Evolutionary conservation across 2,113 vertebrate species (phyloP).

Genomic region (Pleuronectes platessa): DNA sequence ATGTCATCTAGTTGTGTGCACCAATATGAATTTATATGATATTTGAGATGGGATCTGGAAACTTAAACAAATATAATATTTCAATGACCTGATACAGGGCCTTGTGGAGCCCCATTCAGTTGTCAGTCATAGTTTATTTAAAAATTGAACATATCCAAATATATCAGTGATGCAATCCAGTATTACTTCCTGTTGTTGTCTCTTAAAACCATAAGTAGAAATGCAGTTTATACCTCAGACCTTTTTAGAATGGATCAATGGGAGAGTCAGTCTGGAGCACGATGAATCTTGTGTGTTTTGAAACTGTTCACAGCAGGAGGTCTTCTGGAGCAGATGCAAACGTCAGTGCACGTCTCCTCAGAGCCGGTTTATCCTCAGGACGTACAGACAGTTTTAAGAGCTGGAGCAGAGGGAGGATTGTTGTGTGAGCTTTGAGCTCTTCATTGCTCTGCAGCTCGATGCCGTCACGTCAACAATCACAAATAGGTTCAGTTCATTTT

Average conservation of each 20-base stretch:
- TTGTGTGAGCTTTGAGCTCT: background rate
- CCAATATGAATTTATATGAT: too few relatives aligned
- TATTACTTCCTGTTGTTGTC: too few relatives aligned
- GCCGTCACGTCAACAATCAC: background rate
- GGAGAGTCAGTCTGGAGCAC: background rate
- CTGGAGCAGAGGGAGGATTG: background rate
- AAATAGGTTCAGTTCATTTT: background rate
- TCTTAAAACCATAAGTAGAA: background rate
- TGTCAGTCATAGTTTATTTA: too few relatives aligned
- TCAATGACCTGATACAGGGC: too few relatives aligned
- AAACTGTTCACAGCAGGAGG: background rate
- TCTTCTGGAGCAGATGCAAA: background rate
- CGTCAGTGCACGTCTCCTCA: background rate
- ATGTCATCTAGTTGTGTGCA: too few relatives aligned
- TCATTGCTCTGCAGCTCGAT: background rate
- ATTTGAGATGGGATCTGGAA: too few relatives aligned
- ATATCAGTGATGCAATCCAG: too few relatives aligned
- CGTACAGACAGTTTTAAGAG: background rate
- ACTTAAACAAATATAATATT: too few relatives aligned
- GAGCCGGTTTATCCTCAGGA: background rate
- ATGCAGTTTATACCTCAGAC: background rate
- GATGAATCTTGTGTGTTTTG: background rate
- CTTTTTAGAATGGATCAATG: background rate
- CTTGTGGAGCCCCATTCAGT: too few relatives aligned
- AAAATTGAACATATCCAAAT: too few relatives aligned